Evolutionary conservation across 2,797 vertebrate species (phyloP).

Genomic region (Erpetoichthys calabaricus): DNA sequence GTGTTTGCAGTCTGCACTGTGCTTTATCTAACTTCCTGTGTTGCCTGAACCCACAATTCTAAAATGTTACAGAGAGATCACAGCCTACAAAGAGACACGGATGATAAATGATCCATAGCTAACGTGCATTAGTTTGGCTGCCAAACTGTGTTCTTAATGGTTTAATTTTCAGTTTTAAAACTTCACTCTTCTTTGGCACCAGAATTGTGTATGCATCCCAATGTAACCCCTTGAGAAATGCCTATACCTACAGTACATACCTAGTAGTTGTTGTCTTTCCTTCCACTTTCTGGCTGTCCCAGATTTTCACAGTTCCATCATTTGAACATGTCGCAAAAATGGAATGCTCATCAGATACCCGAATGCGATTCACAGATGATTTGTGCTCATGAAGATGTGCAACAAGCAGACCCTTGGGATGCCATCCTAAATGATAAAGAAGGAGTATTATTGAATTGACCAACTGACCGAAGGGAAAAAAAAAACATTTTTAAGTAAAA

Average conservation of each 20-base stretch:
- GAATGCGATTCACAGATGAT: slow-evolving; percentile 80
- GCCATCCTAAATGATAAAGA: slow-evolving; percentile 64
- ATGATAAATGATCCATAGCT: not conserved
- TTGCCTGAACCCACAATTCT: too few relatives aligned
- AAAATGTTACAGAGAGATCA: too few relatives aligned
- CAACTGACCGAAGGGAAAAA: too few relatives aligned
- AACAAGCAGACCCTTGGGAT: slow-evolving; percentile 83
- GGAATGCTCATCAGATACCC: slow-evolving; percentile 87
- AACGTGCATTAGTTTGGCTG: not conserved
- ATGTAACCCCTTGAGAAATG: too few relatives aligned
- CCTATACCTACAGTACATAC: slow-evolving; percentile 31
- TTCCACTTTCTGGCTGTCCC: slow-evolving; percentile 98
- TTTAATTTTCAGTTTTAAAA: not conserved
- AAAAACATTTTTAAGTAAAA: too few relatives aligned
- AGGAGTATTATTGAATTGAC: not conserved
- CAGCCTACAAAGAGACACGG: too few relatives aligned
- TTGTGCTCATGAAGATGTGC: slow-evolving; percentile 95
- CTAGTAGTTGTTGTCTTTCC: slow-evolving; percentile 94
- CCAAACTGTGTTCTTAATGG: not conserved
- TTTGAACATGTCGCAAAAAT: slow-evolving; percentile 95
- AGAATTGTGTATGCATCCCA: too few relatives aligned
- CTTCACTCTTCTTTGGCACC: too few relatives aligned
- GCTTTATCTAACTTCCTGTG: too few relatives aligned
- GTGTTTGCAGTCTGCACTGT: too few relatives aligned
- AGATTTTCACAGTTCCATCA: slow-evolving; percentile 90